Evolutionary conservation across 2,888 invertebrate species (phyloP).

Genomic region (Callosobruchus maculatus): DNA sequence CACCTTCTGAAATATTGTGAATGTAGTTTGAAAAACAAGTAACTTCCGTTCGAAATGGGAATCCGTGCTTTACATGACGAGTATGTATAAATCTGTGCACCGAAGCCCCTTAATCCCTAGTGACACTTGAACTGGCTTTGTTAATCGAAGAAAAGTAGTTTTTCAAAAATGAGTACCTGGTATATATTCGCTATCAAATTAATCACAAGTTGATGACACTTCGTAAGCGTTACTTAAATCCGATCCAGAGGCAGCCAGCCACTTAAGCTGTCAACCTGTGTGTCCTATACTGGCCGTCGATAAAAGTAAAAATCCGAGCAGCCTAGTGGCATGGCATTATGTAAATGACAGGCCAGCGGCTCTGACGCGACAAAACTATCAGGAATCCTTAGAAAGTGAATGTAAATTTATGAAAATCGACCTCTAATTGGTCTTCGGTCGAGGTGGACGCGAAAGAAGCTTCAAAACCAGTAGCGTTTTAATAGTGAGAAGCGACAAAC

Average conservation of each 20-base stretch:
- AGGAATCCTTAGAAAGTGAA: neutral
- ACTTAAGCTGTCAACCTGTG: neutral
- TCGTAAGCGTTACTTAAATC: neutral
- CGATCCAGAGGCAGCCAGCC: neutral
- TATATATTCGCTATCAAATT: neutral
- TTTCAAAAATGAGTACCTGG: no score
- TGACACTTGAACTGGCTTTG: no score
- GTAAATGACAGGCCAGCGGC: neutral
- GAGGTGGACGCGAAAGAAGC: neutral
- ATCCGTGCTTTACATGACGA: no score
- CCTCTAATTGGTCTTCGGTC: neutral
- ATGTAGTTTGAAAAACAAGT: no score
- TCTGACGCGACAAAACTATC: neutral
- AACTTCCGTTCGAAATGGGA: no score
- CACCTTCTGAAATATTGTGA: no score
- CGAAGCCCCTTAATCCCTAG: no score
- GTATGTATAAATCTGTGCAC: no score
- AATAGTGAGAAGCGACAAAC: constrained; percentile 17
- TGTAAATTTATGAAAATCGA: neutral
- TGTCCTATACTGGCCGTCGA: neutral
- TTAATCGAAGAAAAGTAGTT: no score
- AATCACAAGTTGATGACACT: neutral
- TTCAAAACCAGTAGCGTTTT: constrained; percentile 23
- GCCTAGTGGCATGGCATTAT: neutral
- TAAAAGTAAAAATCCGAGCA: neutral